These are phyloP conservation scores for Sepiola atlantica DNA, from an alignment of 2,888 invertebrate species.

Conservation along the genomic window DNA sequence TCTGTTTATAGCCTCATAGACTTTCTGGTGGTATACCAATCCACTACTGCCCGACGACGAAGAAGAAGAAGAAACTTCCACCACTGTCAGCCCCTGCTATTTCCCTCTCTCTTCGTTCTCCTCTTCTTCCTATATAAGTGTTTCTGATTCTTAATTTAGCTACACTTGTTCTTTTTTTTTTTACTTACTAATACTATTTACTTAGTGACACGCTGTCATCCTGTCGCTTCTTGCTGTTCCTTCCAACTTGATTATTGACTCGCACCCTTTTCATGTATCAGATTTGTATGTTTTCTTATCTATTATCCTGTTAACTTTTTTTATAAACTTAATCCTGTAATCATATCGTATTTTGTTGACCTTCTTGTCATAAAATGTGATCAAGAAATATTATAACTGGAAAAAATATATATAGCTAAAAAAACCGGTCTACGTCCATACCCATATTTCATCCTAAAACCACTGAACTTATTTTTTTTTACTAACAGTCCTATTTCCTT, in stretches of 20 bases:
- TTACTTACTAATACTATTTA: too few relatives aligned
- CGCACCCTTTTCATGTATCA: too few relatives aligned
- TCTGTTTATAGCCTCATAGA: conserved; percentile 35
- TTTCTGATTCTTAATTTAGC: too few relatives aligned
- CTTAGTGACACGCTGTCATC: conserved; percentile 10
- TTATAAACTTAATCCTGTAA: not conserved
- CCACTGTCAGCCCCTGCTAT: not conserved
- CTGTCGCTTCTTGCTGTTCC: not conserved
- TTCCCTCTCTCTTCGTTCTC: not conserved
- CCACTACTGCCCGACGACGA: not conserved
- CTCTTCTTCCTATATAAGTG: not conserved
- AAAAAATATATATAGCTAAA: not conserved
- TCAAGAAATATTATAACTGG: not conserved
- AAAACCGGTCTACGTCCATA: conserved; percentile 32
- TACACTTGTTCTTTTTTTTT: too few relatives aligned
- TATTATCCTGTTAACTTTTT: not conserved
- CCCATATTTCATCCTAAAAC: not conserved
- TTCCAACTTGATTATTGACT: not conserved
- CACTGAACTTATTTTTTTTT: not conserved
- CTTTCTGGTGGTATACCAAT: not conserved
- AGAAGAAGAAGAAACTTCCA: conserved; percentile 6
- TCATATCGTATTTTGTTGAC: not conserved
- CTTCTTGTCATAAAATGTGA: not conserved
- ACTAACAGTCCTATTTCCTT: not conserved
- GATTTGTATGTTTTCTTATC: not conserved